These are phyloP conservation scores for Gymnoscopelus microlampas DNA, from an alignment of 2,797 vertebrate species.

Conservation along the genomic window DNA sequence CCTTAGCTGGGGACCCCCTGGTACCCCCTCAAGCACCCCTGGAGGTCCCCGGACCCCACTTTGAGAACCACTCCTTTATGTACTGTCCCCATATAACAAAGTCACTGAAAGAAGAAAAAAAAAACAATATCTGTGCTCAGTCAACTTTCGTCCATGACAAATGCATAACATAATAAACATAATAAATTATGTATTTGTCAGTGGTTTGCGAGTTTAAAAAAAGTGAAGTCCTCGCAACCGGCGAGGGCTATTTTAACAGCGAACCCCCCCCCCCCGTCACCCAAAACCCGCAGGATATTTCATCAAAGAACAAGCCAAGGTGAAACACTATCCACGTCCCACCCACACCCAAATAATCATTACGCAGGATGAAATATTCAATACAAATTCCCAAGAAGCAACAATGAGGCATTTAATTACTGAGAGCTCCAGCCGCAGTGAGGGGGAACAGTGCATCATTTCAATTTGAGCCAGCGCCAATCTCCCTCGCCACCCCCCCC, in stretches of 20 bases:
- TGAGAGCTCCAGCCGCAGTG: constrained; percentile 72
- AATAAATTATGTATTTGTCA: no score
- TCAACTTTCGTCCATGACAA: no score
- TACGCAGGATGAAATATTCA: constrained; percentile 79
- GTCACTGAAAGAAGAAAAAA: constrained; percentile 13
- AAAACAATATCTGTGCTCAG: neutral
- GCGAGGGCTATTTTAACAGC: constrained; percentile 45
- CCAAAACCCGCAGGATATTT: constrained; percentile 65
- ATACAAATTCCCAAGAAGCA: constrained; percentile 82
- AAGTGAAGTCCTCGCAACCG: constrained; percentile 25
- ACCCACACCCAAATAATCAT: constrained; percentile 83
- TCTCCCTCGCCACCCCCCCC: constrained; percentile 43
- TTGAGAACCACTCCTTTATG: no score
- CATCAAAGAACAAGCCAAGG: constrained; percentile 77
- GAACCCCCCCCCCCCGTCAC: constrained; percentile 22
- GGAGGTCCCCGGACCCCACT: no score
- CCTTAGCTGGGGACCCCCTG: no score
- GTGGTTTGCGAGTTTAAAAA: constrained; percentile 46
- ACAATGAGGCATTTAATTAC: constrained; percentile 85
- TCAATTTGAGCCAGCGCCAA: constrained; percentile 79
- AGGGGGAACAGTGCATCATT: constrained; percentile 80
- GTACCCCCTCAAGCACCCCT: no score
- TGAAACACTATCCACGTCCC: constrained; percentile 74
- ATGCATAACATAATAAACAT: no score
- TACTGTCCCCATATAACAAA: no score